Evolutionary conservation across 2,888 invertebrate species (phyloP), one percentile per base, ranked within the genome.

Genomic region (Apodemia mormo): DNA sequence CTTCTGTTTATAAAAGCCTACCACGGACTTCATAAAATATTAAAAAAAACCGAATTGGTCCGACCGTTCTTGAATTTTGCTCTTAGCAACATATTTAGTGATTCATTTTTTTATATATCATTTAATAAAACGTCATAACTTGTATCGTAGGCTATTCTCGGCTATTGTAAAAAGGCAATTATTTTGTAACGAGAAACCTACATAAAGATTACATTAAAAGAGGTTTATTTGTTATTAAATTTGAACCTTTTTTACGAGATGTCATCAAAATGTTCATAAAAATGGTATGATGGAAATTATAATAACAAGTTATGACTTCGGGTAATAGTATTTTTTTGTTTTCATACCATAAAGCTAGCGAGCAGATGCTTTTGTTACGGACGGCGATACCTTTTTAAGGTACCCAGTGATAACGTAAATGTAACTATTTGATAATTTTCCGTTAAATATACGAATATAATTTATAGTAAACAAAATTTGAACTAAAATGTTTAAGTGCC

Each of bases 141-240:
- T 56, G 29, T 56, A 56, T 56, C 14, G 8, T 29, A 56, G 4
- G 29, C 56, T 29, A 56, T 29, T 22, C 56, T 56, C 56, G 29
- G 56, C 29, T 56, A 56, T 56, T 56, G 56, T 56, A 14, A 56
- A 56, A 56, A 56, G 56, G 56, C 56, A 56, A 56, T 56, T 56
- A 56, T 56, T 56, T 56, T 56, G 10, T 56, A 56, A 56, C 56
- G 56, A 22, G 56, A 22, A 22, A 58, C 49, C 49, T 49, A 49
- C 49, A 58, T 58, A 58, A 58, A 58, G 58, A 29, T 2, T 58
- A 29, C 58, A 22, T 58, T 56, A 58, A 49, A 49, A 14, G 58
- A 58, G 58, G 29, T 58, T 58, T 58, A 58, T 58, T 58, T 58
- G 58, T 58, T 58, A 58, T 58, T 22, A 58, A 58, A 58, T 58